Conservation (phyloP, 2,797 vertebrate species). For the Lepilemur ruficaudatus region DNA sequence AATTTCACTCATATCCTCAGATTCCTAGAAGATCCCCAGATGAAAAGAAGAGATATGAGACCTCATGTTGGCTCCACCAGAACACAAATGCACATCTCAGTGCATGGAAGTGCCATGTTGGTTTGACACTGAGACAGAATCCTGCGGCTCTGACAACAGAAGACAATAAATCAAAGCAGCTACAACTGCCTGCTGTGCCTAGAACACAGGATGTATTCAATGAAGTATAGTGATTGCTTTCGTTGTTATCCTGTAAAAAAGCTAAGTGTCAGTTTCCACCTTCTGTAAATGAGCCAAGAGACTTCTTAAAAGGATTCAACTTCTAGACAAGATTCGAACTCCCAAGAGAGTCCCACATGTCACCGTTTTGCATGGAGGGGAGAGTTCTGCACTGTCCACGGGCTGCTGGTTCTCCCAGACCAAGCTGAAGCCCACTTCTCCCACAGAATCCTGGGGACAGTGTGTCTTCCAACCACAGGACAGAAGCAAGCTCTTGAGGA, state of each 20-base stretch:
- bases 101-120: neutral
- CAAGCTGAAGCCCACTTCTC: neutral
- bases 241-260: neutral
- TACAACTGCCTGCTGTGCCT: neutral
- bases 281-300: neutral
- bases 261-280: neutral
- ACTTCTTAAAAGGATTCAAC: neutral
- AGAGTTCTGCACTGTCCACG: neutral
- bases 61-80: neutral
- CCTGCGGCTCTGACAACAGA: neutral
- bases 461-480: neutral
- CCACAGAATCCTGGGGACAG: neutral
- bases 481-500: conserved; percentile 55
- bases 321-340: neutral
- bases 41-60: neutral
- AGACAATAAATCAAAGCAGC: neutral
- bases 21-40: neutral
- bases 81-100: neutral
- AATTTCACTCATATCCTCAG: neutral
- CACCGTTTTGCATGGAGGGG: neutral
- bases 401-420: neutral
- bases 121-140: neutral
- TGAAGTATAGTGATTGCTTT: neutral
- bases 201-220: neutral
- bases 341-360: neutral